These are phyloP conservation scores for Yasuhikotakia modesta DNA, from an alignment of 2,797 vertebrate species.

Conservation along the genomic window DNA sequence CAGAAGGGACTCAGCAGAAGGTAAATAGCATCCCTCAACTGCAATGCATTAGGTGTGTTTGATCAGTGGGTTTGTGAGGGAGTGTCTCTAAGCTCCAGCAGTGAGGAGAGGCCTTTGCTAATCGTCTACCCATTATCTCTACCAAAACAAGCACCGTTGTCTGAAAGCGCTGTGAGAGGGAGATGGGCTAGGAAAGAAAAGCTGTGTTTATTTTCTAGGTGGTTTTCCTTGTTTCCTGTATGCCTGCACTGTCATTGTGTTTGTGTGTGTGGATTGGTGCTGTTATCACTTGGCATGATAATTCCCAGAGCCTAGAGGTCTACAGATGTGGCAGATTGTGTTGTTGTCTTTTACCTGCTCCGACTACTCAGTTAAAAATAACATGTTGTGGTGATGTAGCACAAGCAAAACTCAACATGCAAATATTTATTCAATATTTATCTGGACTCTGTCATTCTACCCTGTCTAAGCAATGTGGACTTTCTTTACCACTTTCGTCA, in stretches of 20 bases:
- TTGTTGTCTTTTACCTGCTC: conserved; percentile 53
- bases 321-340: conserved; percentile 32
- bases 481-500: conserved; percentile 82
- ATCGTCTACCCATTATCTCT: conserved; percentile 53
- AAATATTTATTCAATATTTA: no score
- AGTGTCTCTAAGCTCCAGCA: conserved; percentile 34
- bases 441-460: no score
- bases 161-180: conserved; percentile 40
- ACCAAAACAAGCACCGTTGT: conserved; percentile 22
- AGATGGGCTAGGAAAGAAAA: conserved; percentile 34
- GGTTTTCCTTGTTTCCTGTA: conserved; percentile 42
- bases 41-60: conserved; percentile 55
- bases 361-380: no score
- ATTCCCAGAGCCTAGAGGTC: conserved; percentile 43
- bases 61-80: conserved; percentile 46
- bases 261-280: conserved; percentile 30
- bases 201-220: conserved; percentile 57
- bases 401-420: no score
- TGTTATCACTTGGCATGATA: conserved; percentile 56
- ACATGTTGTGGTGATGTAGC: no score
- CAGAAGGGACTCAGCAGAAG: conserved; percentile 37
- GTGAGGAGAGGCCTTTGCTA: conserved; percentile 41
- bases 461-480: conserved; percentile 69
- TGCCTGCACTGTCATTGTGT: conserved; percentile 29
- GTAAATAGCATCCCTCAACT: conserved; percentile 19